Percentiles rank a stretch among this genome's conserved stretches.
These are phyloP conservation scores for Myxocyprinus asiaticus DNA, from an alignment of 2,113 vertebrate species.

Conservation along the genomic window DNA sequence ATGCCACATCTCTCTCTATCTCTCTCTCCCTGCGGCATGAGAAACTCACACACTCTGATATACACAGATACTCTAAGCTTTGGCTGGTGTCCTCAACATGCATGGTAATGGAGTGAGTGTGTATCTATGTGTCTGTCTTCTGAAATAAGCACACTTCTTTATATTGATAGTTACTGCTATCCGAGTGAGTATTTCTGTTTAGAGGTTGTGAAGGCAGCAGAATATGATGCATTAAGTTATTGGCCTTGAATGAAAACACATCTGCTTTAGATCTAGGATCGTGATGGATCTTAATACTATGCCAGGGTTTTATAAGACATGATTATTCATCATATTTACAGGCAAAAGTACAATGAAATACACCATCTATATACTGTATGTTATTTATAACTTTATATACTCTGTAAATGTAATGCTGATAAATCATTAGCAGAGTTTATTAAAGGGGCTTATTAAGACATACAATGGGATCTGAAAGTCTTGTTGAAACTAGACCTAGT, in stretches of 20 bases:
- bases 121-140: slow-evolving; percentile 23
- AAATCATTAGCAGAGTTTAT: too few relatives aligned
- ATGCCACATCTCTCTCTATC: slow-evolving; percentile 73
- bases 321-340: background rate
- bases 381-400: too few relatives aligned
- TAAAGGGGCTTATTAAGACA: too few relatives aligned
- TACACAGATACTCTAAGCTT: slow-evolving; percentile 1
- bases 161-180: background rate
- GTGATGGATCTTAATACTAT: background rate
- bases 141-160: slow-evolving; percentile 67
- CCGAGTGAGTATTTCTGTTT: slow-evolving; percentile 78
- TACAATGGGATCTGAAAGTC: too few relatives aligned
- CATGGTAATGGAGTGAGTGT: slow-evolving; percentile 36
- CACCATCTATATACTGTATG: too few relatives aligned
- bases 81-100: slow-evolving; percentile 28
- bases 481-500: too few relatives aligned
- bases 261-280: background rate
- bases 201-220: slow-evolving; percentile 79
- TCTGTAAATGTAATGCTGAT: too few relatives aligned
- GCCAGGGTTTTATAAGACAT: background rate
- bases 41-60: slow-evolving; percentile 25
- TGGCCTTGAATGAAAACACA: slow-evolving; percentile 69
- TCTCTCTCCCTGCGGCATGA: slow-evolving; percentile 50
- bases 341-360: too few relatives aligned
- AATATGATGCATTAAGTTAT: slow-evolving; percentile 83